phyloP scores from a whole-genome alignment of 2,888 invertebrate genomes.

The Eupithecia inturbata region DNA sequence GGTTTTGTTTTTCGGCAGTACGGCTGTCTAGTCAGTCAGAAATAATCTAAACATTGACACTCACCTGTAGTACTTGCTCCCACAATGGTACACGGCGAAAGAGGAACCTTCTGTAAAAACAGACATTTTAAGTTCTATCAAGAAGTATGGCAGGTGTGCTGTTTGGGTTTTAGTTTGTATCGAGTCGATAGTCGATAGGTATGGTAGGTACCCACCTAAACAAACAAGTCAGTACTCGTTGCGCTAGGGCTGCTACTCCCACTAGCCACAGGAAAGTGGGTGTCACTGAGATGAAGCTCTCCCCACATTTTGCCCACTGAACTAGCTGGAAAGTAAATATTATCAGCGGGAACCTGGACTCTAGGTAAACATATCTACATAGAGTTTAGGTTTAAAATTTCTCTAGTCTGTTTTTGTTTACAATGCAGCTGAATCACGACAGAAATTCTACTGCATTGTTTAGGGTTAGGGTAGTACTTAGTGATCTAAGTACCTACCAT shows the following conservation, averaged over 20 bases:
- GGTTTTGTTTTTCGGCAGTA: not conserved
- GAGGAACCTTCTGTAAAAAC: slow-evolving; percentile 58
- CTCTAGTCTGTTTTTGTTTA: no score
- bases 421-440: no score
- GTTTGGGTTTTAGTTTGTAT: not conserved
- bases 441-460: no score
- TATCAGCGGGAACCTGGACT: not conserved
- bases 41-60: not conserved
- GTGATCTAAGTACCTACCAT: no score
- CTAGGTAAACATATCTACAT: not conserved
- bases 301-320: slow-evolving; percentile 73
- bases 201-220: slow-evolving; percentile 51
- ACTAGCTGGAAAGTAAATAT: slow-evolving; percentile 56
- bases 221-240: slow-evolving; percentile 62
- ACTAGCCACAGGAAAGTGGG: slow-evolving; percentile 73
- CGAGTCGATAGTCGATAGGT: no score
- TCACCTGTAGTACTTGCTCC: slow-evolving; percentile 74
- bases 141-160: not conserved
- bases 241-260: slow-evolving; percentile 69
- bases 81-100: slow-evolving; percentile 74
- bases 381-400: not conserved
- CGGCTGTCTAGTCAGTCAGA: not conserved
- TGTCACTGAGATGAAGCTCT: slow-evolving; percentile 59
- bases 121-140: not conserved
- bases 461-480: no score